Percentiles rank a stretch among this genome's conserved stretches.
These are phyloP conservation scores for Leptestheria dahalacensis DNA, from an alignment of 1,140 invertebrate species.

Conservation along the genomic window DNA sequence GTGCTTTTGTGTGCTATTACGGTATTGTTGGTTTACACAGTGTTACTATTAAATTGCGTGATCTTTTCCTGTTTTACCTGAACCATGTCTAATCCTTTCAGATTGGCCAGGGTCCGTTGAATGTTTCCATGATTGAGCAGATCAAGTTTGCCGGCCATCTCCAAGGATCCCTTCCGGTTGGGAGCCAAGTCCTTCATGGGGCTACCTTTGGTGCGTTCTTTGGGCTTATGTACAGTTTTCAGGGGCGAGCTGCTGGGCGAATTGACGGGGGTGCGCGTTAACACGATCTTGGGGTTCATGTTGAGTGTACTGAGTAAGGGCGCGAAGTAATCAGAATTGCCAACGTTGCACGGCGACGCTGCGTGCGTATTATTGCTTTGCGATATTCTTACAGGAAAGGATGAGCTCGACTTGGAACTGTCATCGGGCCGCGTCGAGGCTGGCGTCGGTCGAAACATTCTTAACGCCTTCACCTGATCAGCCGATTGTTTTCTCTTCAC, in stretches of 20 bases:
- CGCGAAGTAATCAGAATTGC: slow-evolving; percentile 27
- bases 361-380: neutral
- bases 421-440: neutral
- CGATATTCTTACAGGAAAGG: neutral
- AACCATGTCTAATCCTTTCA: slow-evolving; percentile 12
- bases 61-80: neutral
- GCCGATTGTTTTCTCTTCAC: neutral
- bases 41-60: no score
- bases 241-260: neutral
- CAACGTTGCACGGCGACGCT: neutral
- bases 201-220: neutral
- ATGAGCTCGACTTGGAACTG: neutral
- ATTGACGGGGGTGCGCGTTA: slow-evolving; percentile 29
- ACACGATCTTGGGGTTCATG: slow-evolving; percentile 34
- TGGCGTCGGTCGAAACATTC: slow-evolving; percentile 35
- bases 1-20: no score
- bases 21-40: no score
- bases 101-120: slow-evolving; percentile 9
- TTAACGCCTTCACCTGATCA: slow-evolving; percentile 31
- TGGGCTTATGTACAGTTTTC: neutral
- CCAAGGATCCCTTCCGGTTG: neutral
- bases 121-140: neutral
- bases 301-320: slow-evolving; percentile 35
- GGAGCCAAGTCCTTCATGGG: no score
- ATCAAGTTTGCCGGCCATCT: neutral